Percentiles rank a stretch among this genome's conserved stretches.
These are phyloP conservation scores for Urocitellus parryii DNA, from an alignment of 2,113 vertebrate species.

Conservation along the genomic window DNA sequence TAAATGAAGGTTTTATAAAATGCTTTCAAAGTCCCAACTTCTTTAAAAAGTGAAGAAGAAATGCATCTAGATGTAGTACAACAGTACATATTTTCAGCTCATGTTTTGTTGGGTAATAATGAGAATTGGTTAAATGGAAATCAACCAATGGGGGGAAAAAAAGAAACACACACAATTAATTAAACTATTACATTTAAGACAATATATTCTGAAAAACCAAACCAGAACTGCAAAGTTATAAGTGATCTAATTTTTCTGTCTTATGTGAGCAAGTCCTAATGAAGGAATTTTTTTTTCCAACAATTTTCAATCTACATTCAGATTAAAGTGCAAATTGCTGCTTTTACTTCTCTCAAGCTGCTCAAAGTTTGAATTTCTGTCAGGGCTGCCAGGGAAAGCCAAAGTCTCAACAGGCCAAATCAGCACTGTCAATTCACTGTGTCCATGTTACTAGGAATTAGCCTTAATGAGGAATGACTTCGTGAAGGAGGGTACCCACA, in stretches of 20 bases:
- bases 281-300: neutral
- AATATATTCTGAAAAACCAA: neutral
- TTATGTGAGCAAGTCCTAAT: neutral
- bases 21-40: neutral
- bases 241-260: neutral
- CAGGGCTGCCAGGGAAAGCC: slow-evolving; percentile 56
- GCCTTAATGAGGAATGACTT: slow-evolving; percentile 52
- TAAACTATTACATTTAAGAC: neutral
- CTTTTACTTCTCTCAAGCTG: neutral
- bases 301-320: slow-evolving; percentile 26
- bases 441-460: slow-evolving; percentile 32
- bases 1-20: neutral
- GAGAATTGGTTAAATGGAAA: neutral
- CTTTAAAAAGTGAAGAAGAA: neutral
- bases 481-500: neutral
- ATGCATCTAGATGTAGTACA: neutral
- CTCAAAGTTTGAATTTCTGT: slow-evolving; percentile 50
- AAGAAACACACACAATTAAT: neutral
- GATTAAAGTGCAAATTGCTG: slow-evolving; percentile 54
- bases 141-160: neutral
- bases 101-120: neutral
- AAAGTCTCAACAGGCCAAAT: neutral
- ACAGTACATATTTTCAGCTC: neutral
- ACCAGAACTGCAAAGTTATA: neutral
- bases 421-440: neutral